Evolutionary conservation across 2,797 vertebrate genomes (phyloP), one percentile per base, ranked within the genome.

Genomic region (Molossus alvarezi): DNA sequence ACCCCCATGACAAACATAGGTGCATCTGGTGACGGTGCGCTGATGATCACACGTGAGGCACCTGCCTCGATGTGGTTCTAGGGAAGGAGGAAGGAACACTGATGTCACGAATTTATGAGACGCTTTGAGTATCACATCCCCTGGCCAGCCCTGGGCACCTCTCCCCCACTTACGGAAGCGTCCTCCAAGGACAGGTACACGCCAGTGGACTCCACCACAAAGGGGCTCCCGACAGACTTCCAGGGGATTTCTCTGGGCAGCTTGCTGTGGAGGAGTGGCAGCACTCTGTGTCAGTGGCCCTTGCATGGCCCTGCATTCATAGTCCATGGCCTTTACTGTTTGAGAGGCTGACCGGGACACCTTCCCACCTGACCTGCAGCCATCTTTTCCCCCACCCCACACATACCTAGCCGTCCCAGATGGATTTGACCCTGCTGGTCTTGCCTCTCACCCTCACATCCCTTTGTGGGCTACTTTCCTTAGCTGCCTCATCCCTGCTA

Each of bases 1-100:
- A 99, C 99, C 87, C 99, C 99, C 99, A 99, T 99, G 95, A 99
- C 99, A 79, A 99, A 99, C 98, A 98, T 99, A 33, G 99, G 99
- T 1, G 99, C 99, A 3, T 99, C 99, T 0, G 99, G 99, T 60
- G 99, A 99, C 27, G 99, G 99, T 1, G 99, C 99, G 0, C 98
- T 98, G 95, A 99, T 99, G 27, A 99, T 98, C 92, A 99, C 99
- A 0, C 99, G 99, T 93, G 97, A 88, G 75, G 99, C 99, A 5
- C 99, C 99, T 0, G 99, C 99, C 58, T 98, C 96, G 72, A 99
- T 41, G 97, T 99, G 99, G 92, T 94, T 2, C 99, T 99, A 95
- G n/a, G 71, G 64, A 90, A 51, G 77, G 45, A 45, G 71, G 73
- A 90, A 33, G 77, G 37, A 48, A 9, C 9, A 23, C 18, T 14